Base-by-base conservation (phyloP, 2,888 invertebrate genomes). In the Scaptomyza polygonia region DNA sequence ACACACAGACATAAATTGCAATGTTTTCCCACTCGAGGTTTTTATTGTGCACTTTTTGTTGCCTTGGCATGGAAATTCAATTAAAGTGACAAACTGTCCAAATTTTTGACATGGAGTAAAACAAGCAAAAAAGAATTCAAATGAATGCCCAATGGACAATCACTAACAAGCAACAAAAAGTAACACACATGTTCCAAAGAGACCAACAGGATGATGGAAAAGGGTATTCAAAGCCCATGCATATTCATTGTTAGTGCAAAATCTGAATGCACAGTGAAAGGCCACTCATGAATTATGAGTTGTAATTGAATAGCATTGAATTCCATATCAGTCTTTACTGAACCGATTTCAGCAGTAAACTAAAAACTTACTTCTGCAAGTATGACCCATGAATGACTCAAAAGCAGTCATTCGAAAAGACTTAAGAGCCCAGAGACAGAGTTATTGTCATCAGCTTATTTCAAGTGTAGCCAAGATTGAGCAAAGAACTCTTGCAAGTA, bases 71-170 rank as follows among this genome's bases (percentile, higher is more conserved):
- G 86, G 69, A 75, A 84, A 86, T 81, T 84, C 87, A 89, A 86
- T 86, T 78, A 78, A 88, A 88, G 83, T 88, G 86, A 88, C 88
- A 86, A 86, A 86, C 86, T 88, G 88, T 86, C 88, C 86, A 73
- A 74, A 82, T 68, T 79, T 88, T 75, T 88, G 89, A 86, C 74
- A 88, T 79, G 86, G 36, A 52, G 49, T 57, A 66, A 36, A 65
- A 55, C 51, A 55, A 61, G 77, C 57, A 58, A 42, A 58, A 58
- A 64, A 36, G 61, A 62, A 69, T 67, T 72, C 73, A 72, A 75
- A 84, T 81, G 81, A 87, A 83, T 87, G 66, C 86, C 77, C 83
- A 88, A 86, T 86, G 83, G 79, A 82, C 88, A 83, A 85, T 79
- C 75, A 72, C 54, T 48, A 69, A 66, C 68, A 73, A 68, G 62